Conservation (phyloP, 1,140 invertebrate species). For the Drosophila aff. region DNA sequence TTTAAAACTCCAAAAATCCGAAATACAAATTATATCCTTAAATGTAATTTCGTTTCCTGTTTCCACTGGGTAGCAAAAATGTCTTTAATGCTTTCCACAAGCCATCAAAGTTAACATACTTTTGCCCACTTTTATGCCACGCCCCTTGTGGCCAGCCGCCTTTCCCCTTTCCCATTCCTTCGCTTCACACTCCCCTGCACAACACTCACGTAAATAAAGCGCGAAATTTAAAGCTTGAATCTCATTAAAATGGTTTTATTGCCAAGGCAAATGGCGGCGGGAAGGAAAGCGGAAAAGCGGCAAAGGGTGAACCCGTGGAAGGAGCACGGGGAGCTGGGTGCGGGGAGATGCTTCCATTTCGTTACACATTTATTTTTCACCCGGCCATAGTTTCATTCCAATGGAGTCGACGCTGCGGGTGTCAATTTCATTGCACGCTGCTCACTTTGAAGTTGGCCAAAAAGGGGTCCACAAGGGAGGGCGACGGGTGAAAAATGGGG, state of each 20-base stretch:
- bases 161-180: neutral
- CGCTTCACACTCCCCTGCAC: slow-evolving; percentile 4
- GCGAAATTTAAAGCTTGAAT: slow-evolving; percentile 81
- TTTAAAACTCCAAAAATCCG: neutral
- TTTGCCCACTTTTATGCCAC: slow-evolving; percentile 32
- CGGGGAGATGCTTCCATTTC: slow-evolving; percentile 62
- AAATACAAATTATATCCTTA: neutral
- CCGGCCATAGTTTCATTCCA: slow-evolving; percentile 67
- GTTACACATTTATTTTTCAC: slow-evolving; percentile 75
- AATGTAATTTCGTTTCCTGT: neutral
- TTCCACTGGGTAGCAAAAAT: slow-evolving; percentile 6
- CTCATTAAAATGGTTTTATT: slow-evolving; percentile 83
- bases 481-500: neutral
- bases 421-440: slow-evolving; percentile 75
- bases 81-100: neutral
- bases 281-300: slow-evolving; percentile 5
- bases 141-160: slow-evolving; percentile 18
- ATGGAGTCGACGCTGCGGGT: slow-evolving; percentile 70
- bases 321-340: neutral
- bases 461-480: slow-evolving; percentile 1
- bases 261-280: slow-evolving; percentile 47
- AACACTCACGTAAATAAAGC: slow-evolving; percentile 76
- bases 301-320: slow-evolving; percentile 1
- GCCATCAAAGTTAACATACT: slow-evolving; percentile 39
- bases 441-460: slow-evolving; percentile 70